Conservation (phyloP, 2,888 invertebrate genomes). For the Sarcophaga variegata region DNA sequence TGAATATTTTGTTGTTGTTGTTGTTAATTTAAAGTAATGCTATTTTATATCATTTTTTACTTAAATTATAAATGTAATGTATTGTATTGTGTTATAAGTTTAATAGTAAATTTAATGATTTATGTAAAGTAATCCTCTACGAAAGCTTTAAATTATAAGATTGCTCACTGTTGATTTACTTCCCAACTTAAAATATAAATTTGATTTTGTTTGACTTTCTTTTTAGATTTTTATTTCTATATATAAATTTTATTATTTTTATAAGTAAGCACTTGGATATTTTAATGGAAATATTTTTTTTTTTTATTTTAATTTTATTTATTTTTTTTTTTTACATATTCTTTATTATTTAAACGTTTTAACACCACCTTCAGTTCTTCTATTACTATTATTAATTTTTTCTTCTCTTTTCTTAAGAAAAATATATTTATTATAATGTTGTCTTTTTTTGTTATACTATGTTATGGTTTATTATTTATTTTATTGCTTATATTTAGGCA, state of each 20-base stretch:
- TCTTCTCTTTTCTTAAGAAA: conserved; percentile 7
- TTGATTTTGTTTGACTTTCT: neutral
- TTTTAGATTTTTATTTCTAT: conserved; percentile 6
- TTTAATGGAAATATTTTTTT: conserved; percentile 14
- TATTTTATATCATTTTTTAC: neutral
- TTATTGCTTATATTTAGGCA: conserved; percentile 68
- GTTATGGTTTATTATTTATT: conserved; percentile 35
- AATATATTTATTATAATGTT: conserved; percentile 32
- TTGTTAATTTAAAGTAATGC: conserved; percentile 27
- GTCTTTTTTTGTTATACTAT: conserved; percentile 37
- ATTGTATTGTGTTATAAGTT: conserved; percentile 10
- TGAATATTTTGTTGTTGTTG: conserved; percentile 10
- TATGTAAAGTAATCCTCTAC: conserved; percentile 29
- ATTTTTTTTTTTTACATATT: no score
- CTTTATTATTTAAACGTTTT: no score
- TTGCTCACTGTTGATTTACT: conserved; percentile 33
- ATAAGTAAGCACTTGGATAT: conserved; percentile 63
- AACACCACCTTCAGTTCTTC: no score
- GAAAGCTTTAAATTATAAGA: conserved; percentile 31
- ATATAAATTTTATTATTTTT: conserved; percentile 25
- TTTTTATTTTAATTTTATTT: neutral
- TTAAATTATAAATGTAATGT: neutral
- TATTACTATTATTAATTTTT: conserved; percentile 22
- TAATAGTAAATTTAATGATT: conserved; percentile 4
- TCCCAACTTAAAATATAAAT: conserved; percentile 28